These are phyloP conservation scores for Corynorhinus townsendii DNA, from an alignment of 2,113 vertebrate species.

Conservation along the genomic window DNA sequence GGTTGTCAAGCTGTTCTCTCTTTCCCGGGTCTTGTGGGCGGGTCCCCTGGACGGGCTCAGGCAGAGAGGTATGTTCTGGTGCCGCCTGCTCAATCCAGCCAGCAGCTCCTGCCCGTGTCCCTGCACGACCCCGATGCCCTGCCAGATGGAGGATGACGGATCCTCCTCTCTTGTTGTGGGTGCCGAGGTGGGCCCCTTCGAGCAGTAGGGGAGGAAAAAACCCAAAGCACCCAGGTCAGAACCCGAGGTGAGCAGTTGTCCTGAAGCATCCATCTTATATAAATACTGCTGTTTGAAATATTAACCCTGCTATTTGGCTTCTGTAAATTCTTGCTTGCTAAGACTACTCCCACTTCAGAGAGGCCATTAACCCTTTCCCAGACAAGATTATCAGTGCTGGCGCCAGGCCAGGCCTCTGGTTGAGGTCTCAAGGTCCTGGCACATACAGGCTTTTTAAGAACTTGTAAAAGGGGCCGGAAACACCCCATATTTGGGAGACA, in stretches of 20 bases:
- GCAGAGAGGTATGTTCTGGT: background rate
- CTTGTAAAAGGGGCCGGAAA: too few relatives aligned
- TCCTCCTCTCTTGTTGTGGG: background rate
- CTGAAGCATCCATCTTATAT: too few relatives aligned
- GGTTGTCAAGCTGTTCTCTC: slow-evolving; percentile 1
- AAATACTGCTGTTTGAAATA: too few relatives aligned
- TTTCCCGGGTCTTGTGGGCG: background rate
- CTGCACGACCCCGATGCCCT: background rate
- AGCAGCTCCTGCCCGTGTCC: background rate
- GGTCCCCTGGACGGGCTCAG: background rate
- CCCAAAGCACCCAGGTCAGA: background rate
- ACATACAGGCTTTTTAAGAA: too few relatives aligned
- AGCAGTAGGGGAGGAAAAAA: background rate
- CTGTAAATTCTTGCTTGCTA: too few relatives aligned
- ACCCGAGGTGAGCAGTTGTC: background rate
- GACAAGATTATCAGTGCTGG: too few relatives aligned
- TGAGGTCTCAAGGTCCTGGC: too few relatives aligned
- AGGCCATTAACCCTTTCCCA: too few relatives aligned
- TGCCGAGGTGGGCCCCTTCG: background rate
- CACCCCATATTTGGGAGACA: too few relatives aligned
- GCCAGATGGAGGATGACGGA: background rate
- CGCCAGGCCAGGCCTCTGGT: too few relatives aligned
- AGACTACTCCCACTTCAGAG: too few relatives aligned
- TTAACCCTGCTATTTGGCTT: too few relatives aligned
- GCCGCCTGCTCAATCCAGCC: background rate